Evolutionary conservation across 2,797 vertebrate species (phyloP), one percentile per base, ranked within the genome.

Genomic region (Sebastiscus tertius): DNA sequence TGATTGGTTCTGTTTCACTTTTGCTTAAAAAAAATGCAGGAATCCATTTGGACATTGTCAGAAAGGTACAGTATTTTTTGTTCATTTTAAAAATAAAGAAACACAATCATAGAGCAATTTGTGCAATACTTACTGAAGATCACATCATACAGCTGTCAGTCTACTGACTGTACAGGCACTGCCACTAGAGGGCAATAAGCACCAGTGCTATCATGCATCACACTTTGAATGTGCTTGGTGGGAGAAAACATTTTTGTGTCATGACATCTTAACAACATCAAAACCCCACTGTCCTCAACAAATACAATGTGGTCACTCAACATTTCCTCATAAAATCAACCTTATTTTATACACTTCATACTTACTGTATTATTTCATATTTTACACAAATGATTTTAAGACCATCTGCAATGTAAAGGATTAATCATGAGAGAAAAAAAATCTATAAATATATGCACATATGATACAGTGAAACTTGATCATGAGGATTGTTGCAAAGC

Each of bases 181-280:
- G 33, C 83, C 92, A 91, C 64, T 81, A 92, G 93, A 79, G 89
- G 91, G 82, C 83, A 33, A 12, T 70, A 77, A 26, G 66, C 64
- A 69, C 83, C 79, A 81, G 34, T 1, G 3, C 67, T 77, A 73
- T 54, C 2, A 5, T 13, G 4, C 20, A 49, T 78, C 8, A 18
- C 22, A 27, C n/a, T 58, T 18, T 9, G n/a, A 13, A 18, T 77
- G 39, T 7, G 22, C 8, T 46, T 52, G 2, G 31, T 31, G n/a
- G 13, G 8, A 36, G 54, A 20, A 66, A 55, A 46, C 5, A 56
- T 74, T 59, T 5, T 42, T 42, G 7, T 56, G 33, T 49, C 18
- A 52, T 64, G 12, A 55, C 1, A 3, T 24, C 6, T 8, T 26
- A 52, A 39, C 12, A 11, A 13, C 34, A 4, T 36, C 22, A 64